Conservation (phyloP, 2,797 vertebrate genomes). For the Sebastes dallii region DNA sequence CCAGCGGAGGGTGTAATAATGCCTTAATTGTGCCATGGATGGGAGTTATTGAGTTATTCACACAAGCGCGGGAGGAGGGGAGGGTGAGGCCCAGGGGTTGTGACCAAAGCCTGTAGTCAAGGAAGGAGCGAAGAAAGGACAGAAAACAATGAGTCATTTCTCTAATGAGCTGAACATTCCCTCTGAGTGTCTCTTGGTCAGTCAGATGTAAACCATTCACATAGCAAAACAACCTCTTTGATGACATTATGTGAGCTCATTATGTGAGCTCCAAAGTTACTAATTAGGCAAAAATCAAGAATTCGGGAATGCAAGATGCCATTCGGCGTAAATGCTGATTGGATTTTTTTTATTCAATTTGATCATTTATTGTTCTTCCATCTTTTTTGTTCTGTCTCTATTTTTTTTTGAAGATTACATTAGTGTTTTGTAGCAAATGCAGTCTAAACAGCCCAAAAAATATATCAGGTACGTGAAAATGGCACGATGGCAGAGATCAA, state of each 20-base stretch:
- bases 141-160: constrained; percentile 75
- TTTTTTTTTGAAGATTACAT: neutral
- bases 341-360: neutral
- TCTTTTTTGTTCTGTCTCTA: neutral
- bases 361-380: neutral
- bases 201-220: constrained; percentile 66
- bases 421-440: neutral
- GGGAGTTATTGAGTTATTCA: constrained; percentile 78
- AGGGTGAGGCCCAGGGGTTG: constrained; percentile 55
- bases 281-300: constrained; percentile 43
- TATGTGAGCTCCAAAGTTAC: constrained; percentile 44
- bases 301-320: constrained; percentile 13
- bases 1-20: constrained; percentile 77
- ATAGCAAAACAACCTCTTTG: constrained; percentile 45
- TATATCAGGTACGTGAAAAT: constrained; percentile 23
- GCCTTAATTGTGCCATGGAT: constrained; percentile 78
- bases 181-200: constrained; percentile 63
- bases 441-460: constrained; percentile 7
- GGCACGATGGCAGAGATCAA: constrained; percentile 43
- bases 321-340: neutral
- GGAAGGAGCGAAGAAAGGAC: constrained; percentile 58
- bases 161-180: constrained; percentile 75
- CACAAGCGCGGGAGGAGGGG: constrained; percentile 49
- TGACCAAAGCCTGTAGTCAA: constrained; percentile 66
- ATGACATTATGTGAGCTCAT: constrained; percentile 50